Percentiles rank a stretch among this genome's conserved stretches.
phyloP scores from a whole-genome alignment of 2,888 invertebrate species.

The Poecilobothrus nobilitatus region DNA sequence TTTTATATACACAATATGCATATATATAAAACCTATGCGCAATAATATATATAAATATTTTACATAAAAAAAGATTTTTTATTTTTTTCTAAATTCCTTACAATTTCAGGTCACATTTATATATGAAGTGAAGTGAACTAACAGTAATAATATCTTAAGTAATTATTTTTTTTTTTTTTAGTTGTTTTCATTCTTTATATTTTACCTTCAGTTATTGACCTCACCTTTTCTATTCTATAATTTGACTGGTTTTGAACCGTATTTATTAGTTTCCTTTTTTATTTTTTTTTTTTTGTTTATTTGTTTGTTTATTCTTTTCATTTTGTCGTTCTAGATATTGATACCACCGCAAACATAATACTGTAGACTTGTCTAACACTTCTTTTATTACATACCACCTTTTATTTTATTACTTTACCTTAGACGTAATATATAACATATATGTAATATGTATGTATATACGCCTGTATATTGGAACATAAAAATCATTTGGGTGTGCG shows the following conservation, averaged over 20 bases:
- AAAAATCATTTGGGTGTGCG: no score
- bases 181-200: background rate
- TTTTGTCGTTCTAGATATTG: background rate
- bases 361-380: background rate
- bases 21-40: no score
- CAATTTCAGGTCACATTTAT: background rate
- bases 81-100: no score
- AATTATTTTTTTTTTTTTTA: background rate
- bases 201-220: slow-evolving; percentile 1
- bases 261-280: background rate
- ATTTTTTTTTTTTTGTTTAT: background rate
- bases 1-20: no score
- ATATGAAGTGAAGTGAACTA: background rate
- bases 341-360: background rate
- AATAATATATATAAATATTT: no score
- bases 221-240: background rate
- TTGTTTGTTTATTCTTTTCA: background rate
- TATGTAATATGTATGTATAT: no score
- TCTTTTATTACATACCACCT: background rate
- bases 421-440: no score
- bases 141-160: background rate
- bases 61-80: no score
- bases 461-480: no score
- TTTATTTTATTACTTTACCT: background rate
- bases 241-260: background rate